These are phyloP conservation scores for Panzeria rudis DNA, from an alignment of 2,888 invertebrate genomes.

Conservation along the genomic window DNA sequence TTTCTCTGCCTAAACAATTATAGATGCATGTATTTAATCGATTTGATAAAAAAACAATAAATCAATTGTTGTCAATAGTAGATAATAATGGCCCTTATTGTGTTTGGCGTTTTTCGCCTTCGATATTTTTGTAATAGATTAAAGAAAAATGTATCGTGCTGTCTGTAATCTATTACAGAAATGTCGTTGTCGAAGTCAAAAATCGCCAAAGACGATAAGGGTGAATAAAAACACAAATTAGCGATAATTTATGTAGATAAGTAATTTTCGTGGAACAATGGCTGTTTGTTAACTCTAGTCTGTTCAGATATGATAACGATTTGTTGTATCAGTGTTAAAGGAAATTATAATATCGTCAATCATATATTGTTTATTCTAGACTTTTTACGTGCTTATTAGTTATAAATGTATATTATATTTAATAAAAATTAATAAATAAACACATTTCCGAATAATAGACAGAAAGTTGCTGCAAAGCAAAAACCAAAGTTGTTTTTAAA, in stretches of 20 bases:
- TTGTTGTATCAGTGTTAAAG: neutral
- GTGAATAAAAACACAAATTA: neutral
- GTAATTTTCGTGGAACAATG: neutral
- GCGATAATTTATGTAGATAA: neutral
- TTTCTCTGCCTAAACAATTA: neutral
- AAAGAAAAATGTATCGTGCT: too few relatives aligned
- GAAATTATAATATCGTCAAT: slow-evolving; percentile 4
- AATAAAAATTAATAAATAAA: neutral
- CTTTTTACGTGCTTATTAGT: neutral
- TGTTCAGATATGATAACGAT: neutral
- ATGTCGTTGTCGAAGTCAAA: too few relatives aligned
- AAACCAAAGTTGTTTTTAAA: neutral
- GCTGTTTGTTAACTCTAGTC: neutral
- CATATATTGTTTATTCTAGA: neutral
- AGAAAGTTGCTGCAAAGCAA: neutral
- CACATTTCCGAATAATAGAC: neutral
- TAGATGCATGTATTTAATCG: neutral
- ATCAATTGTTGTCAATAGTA: neutral
- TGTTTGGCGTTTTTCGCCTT: too few relatives aligned
- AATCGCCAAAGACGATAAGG: too few relatives aligned
- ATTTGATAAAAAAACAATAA: neutral
- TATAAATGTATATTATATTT: neutral
- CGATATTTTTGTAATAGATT: too few relatives aligned
- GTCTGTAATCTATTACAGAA: too few relatives aligned
- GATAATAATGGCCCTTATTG: too few relatives aligned